Percentiles rank a stretch among this genome's conserved stretches.
Conservation (phyloP, 2,113 vertebrate species). For the Rynchops niger region DNA sequence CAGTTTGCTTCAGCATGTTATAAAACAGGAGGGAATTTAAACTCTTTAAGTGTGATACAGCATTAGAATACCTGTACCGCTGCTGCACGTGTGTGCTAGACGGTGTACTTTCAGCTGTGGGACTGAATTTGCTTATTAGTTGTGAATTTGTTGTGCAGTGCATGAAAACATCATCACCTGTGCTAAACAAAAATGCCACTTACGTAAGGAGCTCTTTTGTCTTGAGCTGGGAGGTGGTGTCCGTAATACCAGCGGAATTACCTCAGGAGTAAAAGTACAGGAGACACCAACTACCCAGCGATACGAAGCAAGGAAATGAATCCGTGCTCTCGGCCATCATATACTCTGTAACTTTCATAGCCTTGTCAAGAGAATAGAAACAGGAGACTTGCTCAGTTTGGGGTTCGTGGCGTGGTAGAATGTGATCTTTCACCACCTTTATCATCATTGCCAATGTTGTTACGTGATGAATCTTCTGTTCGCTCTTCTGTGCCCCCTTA, state of each 20-base stretch:
- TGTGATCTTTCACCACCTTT: background rate
- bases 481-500: background rate
- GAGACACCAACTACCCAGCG: accelerated
- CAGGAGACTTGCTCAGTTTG: background rate
- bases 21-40: background rate
- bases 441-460: accelerated
- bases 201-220: background rate
- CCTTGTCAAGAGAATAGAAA: background rate
- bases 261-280: accelerated
- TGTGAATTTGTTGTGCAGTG: background rate
- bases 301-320: background rate
- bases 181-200: background rate
- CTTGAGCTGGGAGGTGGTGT: background rate
- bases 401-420: background rate
- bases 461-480: background rate
- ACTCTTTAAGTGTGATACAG: background rate
- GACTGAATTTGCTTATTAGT: background rate
- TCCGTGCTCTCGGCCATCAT: accelerated
- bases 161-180: background rate
- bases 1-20: background rate
- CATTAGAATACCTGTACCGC: background rate
- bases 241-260: background rate
- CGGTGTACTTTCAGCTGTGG: background rate
- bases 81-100: accelerated
- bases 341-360: background rate